Conservation (phyloP, 1,140 invertebrate genomes). For the Drosophila kurseongensis region DNA sequence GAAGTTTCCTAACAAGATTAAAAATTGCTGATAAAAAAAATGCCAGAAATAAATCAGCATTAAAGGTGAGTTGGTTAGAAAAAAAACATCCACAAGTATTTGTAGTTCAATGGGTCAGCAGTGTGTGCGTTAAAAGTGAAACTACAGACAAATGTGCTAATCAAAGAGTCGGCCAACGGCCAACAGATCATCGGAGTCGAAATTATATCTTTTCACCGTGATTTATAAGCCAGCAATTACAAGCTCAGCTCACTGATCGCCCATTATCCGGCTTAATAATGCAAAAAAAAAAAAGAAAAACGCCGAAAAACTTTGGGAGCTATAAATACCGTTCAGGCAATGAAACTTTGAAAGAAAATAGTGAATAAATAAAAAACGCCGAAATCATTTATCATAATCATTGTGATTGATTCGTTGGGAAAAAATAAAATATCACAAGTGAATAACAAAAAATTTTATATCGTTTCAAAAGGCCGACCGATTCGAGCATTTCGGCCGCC, state of each 20-base stretch:
- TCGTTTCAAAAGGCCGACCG: conserved; percentile 66
- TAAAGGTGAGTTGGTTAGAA: conserved; percentile 5
- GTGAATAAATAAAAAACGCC: conserved; percentile 63
- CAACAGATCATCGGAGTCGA: conserved; percentile 58
- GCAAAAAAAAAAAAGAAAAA: conserved; percentile 48
- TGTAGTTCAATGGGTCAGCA: conserved; percentile 74
- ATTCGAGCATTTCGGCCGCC: conserved; percentile 9
- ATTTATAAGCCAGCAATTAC: conserved; percentile 79
- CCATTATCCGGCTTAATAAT: conserved; percentile 74
- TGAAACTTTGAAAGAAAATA: conserved; percentile 56
- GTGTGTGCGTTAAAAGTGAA: conserved; percentile 61
- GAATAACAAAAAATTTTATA: conserved; percentile 59
- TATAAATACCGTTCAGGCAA: conserved; percentile 37
- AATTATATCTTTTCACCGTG: conserved; percentile 76
- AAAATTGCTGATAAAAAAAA: conserved; percentile 52
- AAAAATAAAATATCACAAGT: conserved; percentile 79
- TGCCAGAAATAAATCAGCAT: conserved; percentile 40
- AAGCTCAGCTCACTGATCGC: conserved; percentile 66
- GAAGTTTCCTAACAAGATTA: conserved; percentile 80
- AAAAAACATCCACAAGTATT: conserved; percentile 6
- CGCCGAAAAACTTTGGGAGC: conserved; percentile 9
- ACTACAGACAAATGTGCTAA: conserved; percentile 77
- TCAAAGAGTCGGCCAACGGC: conserved; percentile 50
- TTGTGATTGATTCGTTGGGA: conserved; percentile 83
- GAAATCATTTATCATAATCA: conserved; percentile 84